Evolutionary conservation across 2,113 vertebrate species (phyloP), one percentile per base, ranked within the genome.

Genomic region (Saiga tatarica): DNA sequence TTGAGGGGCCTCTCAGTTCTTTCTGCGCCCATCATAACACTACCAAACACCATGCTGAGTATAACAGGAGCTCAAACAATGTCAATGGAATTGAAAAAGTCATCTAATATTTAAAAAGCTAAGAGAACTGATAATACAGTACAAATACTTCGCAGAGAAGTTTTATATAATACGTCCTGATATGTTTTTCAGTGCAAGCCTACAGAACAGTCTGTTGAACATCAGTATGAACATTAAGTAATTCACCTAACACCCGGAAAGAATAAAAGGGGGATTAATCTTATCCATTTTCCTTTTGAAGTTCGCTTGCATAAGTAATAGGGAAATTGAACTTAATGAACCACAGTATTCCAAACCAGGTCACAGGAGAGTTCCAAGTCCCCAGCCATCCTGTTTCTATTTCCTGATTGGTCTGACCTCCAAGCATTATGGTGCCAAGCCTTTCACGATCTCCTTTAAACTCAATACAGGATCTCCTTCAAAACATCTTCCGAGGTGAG

Each of bases 281-380:
- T 87, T 82, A 36, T 17, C 55, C 78, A 81, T n/a, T 62, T 59
- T 47, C 62, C 95, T 96, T 94, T 83, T 85, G 81, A 96, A 88
- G 79, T 93, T 89, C 30, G 28, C 55, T 60, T 94, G 71, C 50
- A 57, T 71, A 88, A 83, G 62, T 67, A 93, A 92, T 26, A 91
- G 59, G 81, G 33, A 97, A 98, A 94, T 30, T 93, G 79, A 97
- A 97, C 59, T 97, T 96, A 91, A 96, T 83, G 91, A 96, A 93
- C 87, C 78, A 94, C 92, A 89, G 83, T 94, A 94, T 95, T 97
- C 87, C 97, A 97, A 98, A 96, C 91, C 96, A 97, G 98, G 98
- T 98, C 97, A 97, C 57, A 82, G 87, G 52, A 97, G 97, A 93
- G 67, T 90, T 90, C 60, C 28, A 91, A 92, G 86, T 98, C 96